These are phyloP conservation scores for Selenia dentaria DNA, from an alignment of 2,888 invertebrate genomes.

Conservation along the genomic window DNA sequence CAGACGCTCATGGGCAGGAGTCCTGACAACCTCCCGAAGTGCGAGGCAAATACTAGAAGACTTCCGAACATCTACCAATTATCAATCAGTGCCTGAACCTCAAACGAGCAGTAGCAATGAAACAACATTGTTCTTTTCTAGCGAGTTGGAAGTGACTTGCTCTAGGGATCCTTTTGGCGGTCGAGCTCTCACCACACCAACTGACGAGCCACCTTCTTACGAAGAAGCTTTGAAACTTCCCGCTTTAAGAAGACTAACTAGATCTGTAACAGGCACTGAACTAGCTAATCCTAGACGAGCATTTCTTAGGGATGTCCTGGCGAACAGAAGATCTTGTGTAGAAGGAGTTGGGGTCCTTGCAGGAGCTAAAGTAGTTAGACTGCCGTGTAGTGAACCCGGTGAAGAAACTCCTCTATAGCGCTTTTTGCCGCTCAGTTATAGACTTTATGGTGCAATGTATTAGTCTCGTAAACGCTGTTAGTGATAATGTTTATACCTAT, in stretches of 20 bases:
- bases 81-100: constrained; percentile 66
- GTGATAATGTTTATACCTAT: constrained; percentile 45
- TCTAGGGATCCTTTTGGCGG: constrained; percentile 86
- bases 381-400: constrained; percentile 67
- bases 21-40: constrained; percentile 65
- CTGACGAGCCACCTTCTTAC: constrained; percentile 85
- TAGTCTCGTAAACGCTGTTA: constrained; percentile 36
- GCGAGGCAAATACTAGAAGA: constrained; percentile 76
- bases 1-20: constrained; percentile 75
- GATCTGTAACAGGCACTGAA: constrained; percentile 85
- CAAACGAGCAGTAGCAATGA: constrained; percentile 55
- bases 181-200: constrained; percentile 80
- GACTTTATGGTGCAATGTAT: constrained; percentile 74
- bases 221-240: constrained; percentile 87
- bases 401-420: constrained; percentile 79
- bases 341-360: constrained; percentile 76
- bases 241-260: constrained; percentile 81
- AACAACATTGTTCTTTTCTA: constrained; percentile 66
- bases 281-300: constrained; percentile 77
- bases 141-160: constrained; percentile 77
- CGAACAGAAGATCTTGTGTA: constrained; percentile 77
- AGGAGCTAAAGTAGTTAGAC: constrained; percentile 70
- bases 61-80: constrained; percentile 57
- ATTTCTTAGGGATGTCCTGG: constrained; percentile 75
- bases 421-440: constrained; percentile 50